phyloP scores from a whole-genome alignment of 2,113 vertebrate species.

The Sus scrofa region DNA sequence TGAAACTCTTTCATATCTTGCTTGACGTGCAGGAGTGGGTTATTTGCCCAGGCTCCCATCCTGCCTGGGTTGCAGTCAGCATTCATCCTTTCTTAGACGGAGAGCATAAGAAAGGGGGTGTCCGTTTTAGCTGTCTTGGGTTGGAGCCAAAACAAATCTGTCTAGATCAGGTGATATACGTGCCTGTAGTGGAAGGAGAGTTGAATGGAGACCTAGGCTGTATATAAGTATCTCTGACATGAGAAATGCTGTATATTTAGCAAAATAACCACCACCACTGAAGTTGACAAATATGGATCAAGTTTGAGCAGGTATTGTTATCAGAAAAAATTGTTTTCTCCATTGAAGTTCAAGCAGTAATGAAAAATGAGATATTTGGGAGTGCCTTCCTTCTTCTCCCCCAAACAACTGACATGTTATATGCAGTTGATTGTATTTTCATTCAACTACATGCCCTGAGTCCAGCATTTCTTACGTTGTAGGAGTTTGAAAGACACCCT shows the following conservation, averaged over 20 bases:
- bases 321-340: background rate
- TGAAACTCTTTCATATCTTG: slow-evolving; percentile 70
- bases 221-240: background rate
- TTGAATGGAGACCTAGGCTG: background rate
- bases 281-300: slow-evolving; percentile 14
- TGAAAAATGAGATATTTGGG: background rate
- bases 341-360: background rate
- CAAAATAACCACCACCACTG: background rate
- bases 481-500: background rate
- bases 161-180: background rate
- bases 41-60: slow-evolving; percentile 58
- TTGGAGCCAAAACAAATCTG: slow-evolving; percentile 5
- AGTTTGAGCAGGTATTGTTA: background rate
- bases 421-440: slow-evolving; percentile 1
- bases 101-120: slow-evolving; percentile 1
- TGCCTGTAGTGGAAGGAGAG: background rate
- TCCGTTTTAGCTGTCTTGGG: background rate
- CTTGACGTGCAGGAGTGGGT: slow-evolving; percentile 47
- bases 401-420: background rate
- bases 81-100: background rate
- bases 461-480: background rate
- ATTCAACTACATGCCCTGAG: background rate
- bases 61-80: background rate
- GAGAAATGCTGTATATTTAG: slow-evolving; percentile 9
- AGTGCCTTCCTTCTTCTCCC: background rate